Conservation (phyloP, 1,140 invertebrate genomes). For the Rhynchophorus ferrugineus region DNA sequence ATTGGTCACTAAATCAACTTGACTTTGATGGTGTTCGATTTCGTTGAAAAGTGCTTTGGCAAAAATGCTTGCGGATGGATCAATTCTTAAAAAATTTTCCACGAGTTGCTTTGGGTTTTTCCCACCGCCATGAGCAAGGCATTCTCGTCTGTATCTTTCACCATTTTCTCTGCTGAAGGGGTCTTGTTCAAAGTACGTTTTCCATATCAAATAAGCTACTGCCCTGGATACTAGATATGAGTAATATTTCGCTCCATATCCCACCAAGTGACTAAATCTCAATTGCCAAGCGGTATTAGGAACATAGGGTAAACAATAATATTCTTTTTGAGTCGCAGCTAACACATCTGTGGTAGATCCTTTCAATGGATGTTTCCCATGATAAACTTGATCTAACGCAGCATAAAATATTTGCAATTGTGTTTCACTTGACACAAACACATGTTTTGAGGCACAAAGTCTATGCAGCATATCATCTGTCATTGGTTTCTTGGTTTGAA, state of each 20-base stretch:
- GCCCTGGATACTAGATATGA: conserved; percentile 92
- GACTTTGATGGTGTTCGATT: conserved; percentile 44
- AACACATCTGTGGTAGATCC: conserved; percentile 72
- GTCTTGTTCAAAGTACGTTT: conserved; percentile 73
- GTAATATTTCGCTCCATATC: conserved; percentile 98
- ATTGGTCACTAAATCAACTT: conserved; percentile 23
- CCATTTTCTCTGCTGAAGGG: conserved; percentile 73
- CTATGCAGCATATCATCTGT: conserved; percentile 67
- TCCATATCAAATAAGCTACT: conserved; percentile 90
- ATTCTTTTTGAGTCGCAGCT: conserved; percentile 68
- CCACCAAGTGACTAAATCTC: conserved; percentile 91
- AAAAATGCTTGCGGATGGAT: conserved; percentile 54
- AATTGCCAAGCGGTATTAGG: conserved; percentile 92
- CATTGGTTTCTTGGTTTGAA: conserved; percentile 79
- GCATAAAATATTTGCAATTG: conserved; percentile 89
- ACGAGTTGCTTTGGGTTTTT: conserved; percentile 67
- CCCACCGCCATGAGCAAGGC: conserved; percentile 84
- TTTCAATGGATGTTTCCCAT: conserved; percentile 52
- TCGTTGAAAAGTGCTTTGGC: conserved; percentile 51
- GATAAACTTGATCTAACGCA: conserved; percentile 82
- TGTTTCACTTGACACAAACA: conserved; percentile 85
- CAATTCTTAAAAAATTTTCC: conserved; percentile 61
- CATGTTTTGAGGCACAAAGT: conserved; percentile 72
- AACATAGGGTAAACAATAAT: conserved; percentile 82
- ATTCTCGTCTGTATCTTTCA: conserved; percentile 65